Conservation (phyloP, 2,888 invertebrate species). For the Volucella bombylans region DNA sequence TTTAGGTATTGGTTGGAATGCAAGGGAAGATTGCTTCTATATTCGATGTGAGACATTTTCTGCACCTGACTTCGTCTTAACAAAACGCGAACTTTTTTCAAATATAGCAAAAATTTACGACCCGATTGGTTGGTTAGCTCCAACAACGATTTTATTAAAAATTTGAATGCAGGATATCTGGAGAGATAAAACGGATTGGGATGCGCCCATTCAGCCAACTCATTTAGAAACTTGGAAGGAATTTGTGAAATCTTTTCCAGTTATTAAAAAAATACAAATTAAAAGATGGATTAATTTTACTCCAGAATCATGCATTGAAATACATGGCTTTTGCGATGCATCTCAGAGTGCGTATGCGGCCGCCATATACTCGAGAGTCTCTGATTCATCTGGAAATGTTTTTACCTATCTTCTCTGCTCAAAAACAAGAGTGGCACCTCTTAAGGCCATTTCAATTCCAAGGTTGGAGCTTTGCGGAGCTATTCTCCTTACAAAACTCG, state of each 20-base stretch:
- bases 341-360: slow-evolving; percentile 62
- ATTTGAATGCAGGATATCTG: too few species aligned
- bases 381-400: not conserved
- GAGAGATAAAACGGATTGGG: too few species aligned
- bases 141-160: too few species aligned
- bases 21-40: slow-evolving; percentile 49
- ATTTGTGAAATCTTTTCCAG: too few species aligned
- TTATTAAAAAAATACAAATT: too few species aligned
- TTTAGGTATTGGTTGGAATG: too few species aligned
- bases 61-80: slow-evolving; percentile 14
- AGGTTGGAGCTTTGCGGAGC: slow-evolving; percentile 57
- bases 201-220: too few species aligned
- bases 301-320: too few species aligned
- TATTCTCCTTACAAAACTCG: too few species aligned
- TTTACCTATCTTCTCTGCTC: slow-evolving; percentile 16
- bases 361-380: slow-evolving; percentile 12
- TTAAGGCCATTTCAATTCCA: slow-evolving; percentile 51
- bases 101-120: slow-evolving; percentile 64
- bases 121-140: slow-evolving; percentile 61
- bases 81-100: slow-evolving; percentile 62
- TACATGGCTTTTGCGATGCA: slow-evolving; percentile 68
- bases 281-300: too few species aligned
- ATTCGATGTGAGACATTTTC: not conserved
- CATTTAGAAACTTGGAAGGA: too few species aligned
- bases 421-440: slow-evolving; percentile 47